Base-by-base conservation (phyloP, 2,113 vertebrate genomes). In the Sturnus vulgaris region DNA sequence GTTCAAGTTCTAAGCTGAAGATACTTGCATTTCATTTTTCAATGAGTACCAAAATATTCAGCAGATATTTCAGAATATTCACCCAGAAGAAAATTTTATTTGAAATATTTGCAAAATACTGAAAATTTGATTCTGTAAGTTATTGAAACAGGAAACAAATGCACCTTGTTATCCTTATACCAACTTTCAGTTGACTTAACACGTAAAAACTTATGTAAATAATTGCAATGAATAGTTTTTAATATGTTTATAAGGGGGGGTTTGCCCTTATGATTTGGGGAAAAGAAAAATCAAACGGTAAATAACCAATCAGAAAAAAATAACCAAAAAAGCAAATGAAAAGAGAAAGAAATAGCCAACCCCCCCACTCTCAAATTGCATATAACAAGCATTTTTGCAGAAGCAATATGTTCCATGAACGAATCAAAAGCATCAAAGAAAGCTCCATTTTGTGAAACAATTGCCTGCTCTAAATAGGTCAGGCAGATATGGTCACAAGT, bases 321-420 rank as follows among this genome's bases (percentile, higher is more conserved):
- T 1, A 23, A 7, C 2, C 4, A 22, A 53, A 59, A 50, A 44
- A 40, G 9, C 3, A 83, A 72, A 39, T 2, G 3, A 12, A 40
- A 57, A 22, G 8, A 42, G 42, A 28, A 27, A 20, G 19, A 52
- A 70, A 35, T 12, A 20, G 35, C 25, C 8, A 35, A 49, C 9
- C 0, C 0, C 2, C 12, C 10, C 9, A 1, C 5, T 5, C 10
- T 16, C 8, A 49, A 53, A 77, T 7, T 4, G 11, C 24, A 65
- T 73, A 59, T 23, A 55, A 8, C 7, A 42, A 33, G 7, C 4
- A 28, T 33, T 77, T 88, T 53, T 73, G 10, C 5, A 59, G 12
- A 46, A 75, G 7, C 17, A 39, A 1, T 35, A 8, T 57, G 12
- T 65, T 81, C 68, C 23, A 57, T 39, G 52, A 78, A 35, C 0